Percentiles rank a stretch among this genome's conserved stretches.
Conservation (phyloP, 2,797 vertebrate species). For the Octomys mimax region DNA sequence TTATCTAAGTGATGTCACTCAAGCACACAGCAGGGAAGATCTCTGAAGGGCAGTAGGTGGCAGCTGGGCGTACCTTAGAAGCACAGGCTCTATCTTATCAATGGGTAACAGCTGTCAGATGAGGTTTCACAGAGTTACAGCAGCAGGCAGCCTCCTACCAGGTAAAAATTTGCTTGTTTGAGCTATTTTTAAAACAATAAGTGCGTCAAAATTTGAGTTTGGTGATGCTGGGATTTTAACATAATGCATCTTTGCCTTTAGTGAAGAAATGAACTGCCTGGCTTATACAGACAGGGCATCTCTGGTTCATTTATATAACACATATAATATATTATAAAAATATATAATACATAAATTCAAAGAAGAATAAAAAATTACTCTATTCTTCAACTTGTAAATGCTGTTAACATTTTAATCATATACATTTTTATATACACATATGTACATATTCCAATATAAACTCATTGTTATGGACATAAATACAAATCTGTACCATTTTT, state of each 20-base stretch:
- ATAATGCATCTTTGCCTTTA: not conserved
- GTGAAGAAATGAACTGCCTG: slow-evolving; percentile 8
- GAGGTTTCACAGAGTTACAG: not conserved
- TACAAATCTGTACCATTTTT: slow-evolving; percentile 7
- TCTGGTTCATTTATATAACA: slow-evolving; percentile 18
- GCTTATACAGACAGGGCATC: not conserved
- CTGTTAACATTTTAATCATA: not conserved
- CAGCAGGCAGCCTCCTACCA: not conserved
- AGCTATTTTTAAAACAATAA: slow-evolving; percentile 51
- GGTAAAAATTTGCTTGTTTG: not conserved
- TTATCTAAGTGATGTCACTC: not conserved
- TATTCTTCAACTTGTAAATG: not conserved
- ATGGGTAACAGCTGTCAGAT: not conserved
- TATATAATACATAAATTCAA: not conserved
- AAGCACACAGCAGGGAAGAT: not conserved
- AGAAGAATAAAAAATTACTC: not conserved
- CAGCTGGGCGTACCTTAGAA: not conserved
- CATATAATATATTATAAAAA: slow-evolving; percentile 25
- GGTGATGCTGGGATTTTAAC: not conserved
- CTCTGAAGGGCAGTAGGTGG: not conserved
- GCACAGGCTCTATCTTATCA: not conserved
- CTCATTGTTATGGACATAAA: not conserved
- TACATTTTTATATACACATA: not conserved
- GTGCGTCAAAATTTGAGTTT: slow-evolving; percentile 27
- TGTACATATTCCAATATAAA: not conserved